phyloP scores from a whole-genome alignment of 1,140 invertebrate genomes.

The Lamellibrachia luymesi region DNA sequence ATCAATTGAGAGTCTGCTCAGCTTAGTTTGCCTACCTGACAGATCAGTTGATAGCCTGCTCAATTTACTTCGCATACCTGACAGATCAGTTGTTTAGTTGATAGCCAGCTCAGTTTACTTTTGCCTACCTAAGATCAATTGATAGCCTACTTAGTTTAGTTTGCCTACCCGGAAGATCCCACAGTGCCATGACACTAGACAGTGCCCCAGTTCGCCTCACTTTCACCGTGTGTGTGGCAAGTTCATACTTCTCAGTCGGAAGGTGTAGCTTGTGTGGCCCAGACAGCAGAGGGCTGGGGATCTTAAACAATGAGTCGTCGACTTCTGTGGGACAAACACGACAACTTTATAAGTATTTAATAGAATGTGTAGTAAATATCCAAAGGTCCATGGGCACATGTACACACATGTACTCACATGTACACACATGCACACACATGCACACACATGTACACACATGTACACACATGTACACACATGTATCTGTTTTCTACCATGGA shows the following conservation, averaged over 20 bases:
- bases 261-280: neutral
- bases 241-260: constrained; percentile 50
- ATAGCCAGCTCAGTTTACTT: neutral
- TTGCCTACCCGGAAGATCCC: constrained; percentile 54
- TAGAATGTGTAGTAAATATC: neutral
- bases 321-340: neutral
- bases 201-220: constrained; percentile 59
- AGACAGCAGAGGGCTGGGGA: neutral
- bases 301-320: neutral
- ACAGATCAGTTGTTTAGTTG: neutral
- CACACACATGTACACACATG: too few species aligned
- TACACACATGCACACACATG: neutral
- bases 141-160: constrained; percentile 13
- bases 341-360: neutral
- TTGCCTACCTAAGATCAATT: constrained; percentile 12
- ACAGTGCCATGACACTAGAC: constrained; percentile 59
- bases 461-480: too few species aligned
- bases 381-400: neutral
- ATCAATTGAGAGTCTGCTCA: too few species aligned
- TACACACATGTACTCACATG: neutral
- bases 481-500: too few species aligned
- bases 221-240: constrained; percentile 62
- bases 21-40: neutral
- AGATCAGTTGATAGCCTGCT: neutral
- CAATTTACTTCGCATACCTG: neutral